A percentile compares a stretch with the other conserved stretches of the same genome.
phyloP scores from a whole-genome alignment of 2,888 invertebrate genomes.

The Ophion obscuratus region DNA sequence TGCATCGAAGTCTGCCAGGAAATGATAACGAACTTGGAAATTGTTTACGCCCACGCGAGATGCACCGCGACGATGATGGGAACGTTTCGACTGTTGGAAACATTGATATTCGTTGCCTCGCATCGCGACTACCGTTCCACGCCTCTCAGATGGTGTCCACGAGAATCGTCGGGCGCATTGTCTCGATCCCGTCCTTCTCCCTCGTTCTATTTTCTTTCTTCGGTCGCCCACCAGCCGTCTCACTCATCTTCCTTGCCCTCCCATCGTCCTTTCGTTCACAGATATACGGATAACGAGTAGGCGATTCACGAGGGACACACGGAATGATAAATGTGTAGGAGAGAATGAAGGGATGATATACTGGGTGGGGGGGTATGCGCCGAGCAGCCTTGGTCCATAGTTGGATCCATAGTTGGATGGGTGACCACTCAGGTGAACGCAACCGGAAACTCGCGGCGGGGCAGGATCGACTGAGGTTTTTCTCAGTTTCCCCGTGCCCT shows the following conservation, averaged over 20 bases:
- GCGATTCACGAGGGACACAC: not conserved
- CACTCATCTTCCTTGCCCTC: conserved; percentile 24
- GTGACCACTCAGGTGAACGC: not conserved
- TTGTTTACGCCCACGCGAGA: conserved; percentile 63
- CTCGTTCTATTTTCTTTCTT: conserved; percentile 33
- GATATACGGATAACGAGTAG: conserved; percentile 52
- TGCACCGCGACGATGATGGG: conserved; percentile 16
- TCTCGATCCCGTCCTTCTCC: conserved; percentile 53
- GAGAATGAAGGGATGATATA: too few species aligned
- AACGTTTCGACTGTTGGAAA: conserved; percentile 35
- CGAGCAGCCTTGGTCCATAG: too few species aligned
- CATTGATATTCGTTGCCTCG: conserved; percentile 47
- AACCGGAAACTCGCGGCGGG: too few species aligned
- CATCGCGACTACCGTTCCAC: not conserved
- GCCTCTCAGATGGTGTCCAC: conserved; percentile 4
- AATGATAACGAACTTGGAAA: conserved; percentile 70
- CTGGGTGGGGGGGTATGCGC: too few species aligned
- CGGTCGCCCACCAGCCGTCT: not conserved
- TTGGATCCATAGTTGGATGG: too few species aligned
- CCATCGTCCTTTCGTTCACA: conserved; percentile 56
- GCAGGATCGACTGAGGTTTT: too few species aligned
- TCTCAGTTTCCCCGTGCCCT: too few species aligned
- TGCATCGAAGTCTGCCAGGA: conserved; percentile 56
- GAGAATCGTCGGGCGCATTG: conserved; percentile 61
- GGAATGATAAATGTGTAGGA: too few species aligned